Evolutionary conservation across 2,888 invertebrate genomes (phyloP), one percentile per base, ranked within the genome.

Genomic region (Ormyrus thymus): DNA sequence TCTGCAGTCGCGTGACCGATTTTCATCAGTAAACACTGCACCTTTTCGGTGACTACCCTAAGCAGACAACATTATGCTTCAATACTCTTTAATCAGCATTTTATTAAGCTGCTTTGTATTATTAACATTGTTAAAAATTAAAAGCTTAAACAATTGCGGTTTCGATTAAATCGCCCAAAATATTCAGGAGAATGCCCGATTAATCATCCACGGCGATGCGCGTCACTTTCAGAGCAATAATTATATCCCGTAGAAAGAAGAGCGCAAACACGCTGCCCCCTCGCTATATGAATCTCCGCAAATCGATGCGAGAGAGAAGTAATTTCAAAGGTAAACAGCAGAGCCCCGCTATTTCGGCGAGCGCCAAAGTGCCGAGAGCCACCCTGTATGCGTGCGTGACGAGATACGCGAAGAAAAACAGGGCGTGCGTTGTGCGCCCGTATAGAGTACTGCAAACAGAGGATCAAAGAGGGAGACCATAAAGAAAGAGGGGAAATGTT

Each of bases 301-400:
- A 80, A 78, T 69, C 56, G 65, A 70, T 64, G 64, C 50, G 6
- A 55, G 51, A 29, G 29, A 29, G 8, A 66, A 77, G 77, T 72
- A 77, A 77, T 77, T 77, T 77, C 59, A 65, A 77, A 77, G 46
- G 71, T 61, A 77, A 77, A 71, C 71, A 65, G 59, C 43, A 9
- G 3, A 8, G 50, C 9, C 4, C 68, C 50, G 48, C 43, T 76
- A 70, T 70, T 70, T 75, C 50, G 29, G 29, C 55, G 51, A 15
- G 3, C n/a, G 55, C 7, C 55, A 62, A 76, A 69, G 55, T 62
- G 43, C 70, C 61, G 1, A n/a, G 2, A 46, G 29, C 29, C 29
- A 29, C 29, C 29, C 29, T 29, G 29, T 1, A n/a, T n/a, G 55
- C 55, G 62, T 55, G 3, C 29, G 3, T 1, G 62, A 69, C 48